A percentile compares a stretch with the other conserved stretches of the same genome.
phyloP scores from a whole-genome alignment of 2,113 vertebrate genomes.

The Uria lomvia region DNA sequence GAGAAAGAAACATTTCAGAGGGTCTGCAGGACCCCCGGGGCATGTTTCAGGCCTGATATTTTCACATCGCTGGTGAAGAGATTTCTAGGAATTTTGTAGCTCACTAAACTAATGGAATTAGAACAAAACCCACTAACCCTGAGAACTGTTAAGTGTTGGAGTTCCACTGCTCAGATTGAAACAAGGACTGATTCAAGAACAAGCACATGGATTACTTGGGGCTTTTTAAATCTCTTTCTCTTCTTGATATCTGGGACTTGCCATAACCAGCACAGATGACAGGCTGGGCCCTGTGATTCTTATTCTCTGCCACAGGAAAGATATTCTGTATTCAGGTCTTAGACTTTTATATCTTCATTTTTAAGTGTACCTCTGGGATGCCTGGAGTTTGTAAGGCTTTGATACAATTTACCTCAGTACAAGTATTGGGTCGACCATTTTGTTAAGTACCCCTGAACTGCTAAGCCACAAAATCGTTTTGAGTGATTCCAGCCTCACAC shows the following conservation, averaged over 20 bases:
- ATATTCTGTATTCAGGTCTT: background rate
- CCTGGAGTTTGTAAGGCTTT: background rate
- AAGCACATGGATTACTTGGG: background rate
- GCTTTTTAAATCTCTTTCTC: background rate
- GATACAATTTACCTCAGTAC: background rate
- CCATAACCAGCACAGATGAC: background rate
- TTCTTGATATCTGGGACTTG: background rate
- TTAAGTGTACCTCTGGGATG: background rate
- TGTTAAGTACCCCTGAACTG: background rate
- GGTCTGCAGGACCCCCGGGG: background rate
- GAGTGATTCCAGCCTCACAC: background rate
- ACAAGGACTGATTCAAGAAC: background rate
- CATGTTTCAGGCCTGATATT: background rate
- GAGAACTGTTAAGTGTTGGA: background rate
- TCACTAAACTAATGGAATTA: background rate
- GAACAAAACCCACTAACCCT: background rate
- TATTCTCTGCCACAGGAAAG: background rate
- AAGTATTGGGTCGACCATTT: background rate
- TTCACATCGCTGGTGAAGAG: background rate
- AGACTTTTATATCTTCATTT: background rate
- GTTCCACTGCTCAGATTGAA: background rate
- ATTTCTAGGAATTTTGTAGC: background rate
- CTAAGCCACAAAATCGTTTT: background rate
- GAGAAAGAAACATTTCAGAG: background rate
- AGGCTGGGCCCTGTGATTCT: background rate